A percentile compares a stretch with the other conserved stretches of the same genome.
phyloP scores from a whole-genome alignment of 2,797 vertebrate species.

The Pangasius macronema region DNA sequence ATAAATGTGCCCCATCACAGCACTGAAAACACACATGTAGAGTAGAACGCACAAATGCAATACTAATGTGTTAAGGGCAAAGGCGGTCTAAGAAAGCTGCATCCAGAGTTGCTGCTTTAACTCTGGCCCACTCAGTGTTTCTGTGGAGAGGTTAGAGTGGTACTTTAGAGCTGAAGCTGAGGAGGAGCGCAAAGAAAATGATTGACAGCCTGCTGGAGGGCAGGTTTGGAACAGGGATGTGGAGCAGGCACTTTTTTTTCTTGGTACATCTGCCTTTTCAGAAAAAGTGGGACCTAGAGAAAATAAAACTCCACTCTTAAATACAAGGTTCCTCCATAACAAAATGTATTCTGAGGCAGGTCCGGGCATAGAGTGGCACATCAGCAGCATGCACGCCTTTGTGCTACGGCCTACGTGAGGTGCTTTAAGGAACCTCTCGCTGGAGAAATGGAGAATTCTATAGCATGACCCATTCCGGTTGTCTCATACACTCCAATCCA shows the following conservation, averaged over 20 bases:
- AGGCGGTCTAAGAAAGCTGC: conserved; percentile 21
- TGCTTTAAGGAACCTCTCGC: conserved; percentile 28
- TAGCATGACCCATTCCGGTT: conserved; percentile 4
- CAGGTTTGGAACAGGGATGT: conserved; percentile 34
- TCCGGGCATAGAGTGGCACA: background rate
- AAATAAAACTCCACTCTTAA: conserved; percentile 50
- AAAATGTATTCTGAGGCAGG: conserved; percentile 44
- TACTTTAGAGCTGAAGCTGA: conserved; percentile 45
- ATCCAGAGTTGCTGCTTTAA: conserved; percentile 41
- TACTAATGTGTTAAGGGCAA: conserved; percentile 51
- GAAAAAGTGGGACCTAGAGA: conserved; percentile 38
- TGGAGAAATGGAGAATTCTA: background rate
- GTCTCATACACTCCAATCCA: conserved; percentile 9
- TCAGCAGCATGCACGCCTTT: conserved; percentile 16
- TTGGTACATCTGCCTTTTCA: conserved; percentile 46
- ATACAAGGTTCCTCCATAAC: conserved; percentile 43
- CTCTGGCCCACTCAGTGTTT: conserved; percentile 31
- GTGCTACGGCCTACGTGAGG: conserved; percentile 28
- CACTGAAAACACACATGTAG: conserved; percentile 40
- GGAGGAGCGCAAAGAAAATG: conserved; percentile 48
- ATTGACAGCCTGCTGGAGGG: conserved; percentile 60
- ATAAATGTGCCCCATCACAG: conserved; percentile 45
- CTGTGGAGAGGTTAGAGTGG: conserved; percentile 49
- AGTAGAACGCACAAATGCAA: conserved; percentile 49
- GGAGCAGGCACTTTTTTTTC: conserved; percentile 33